Evolutionary conservation across 1,140 invertebrate species (phyloP).

Genomic region (Drosophila elegans): DNA sequence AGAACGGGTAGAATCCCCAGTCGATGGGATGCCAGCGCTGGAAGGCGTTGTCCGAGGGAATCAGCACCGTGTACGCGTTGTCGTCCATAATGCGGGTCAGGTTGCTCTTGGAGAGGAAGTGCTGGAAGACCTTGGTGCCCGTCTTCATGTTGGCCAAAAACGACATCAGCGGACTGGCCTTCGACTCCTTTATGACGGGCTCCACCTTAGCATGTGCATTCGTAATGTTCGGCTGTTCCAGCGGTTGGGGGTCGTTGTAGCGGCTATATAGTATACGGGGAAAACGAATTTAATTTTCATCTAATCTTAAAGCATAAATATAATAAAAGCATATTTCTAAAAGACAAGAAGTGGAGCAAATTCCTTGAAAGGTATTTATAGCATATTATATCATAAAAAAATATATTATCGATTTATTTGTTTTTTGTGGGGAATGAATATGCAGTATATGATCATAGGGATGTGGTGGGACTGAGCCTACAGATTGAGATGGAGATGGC

Average conservation of each 20-base stretch:
- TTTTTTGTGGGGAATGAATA: constrained; percentile 2
- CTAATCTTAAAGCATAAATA: neutral
- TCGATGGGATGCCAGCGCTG: constrained; percentile 89
- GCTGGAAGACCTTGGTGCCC: constrained; percentile 88
- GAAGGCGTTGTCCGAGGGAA: constrained; percentile 88
- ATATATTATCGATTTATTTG: neutral
- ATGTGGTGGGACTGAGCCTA: constrained; percentile 8
- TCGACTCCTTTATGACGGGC: constrained; percentile 85
- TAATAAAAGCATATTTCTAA: too few species aligned
- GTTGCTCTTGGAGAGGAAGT: constrained; percentile 87
- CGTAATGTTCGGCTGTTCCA: constrained; percentile 82
- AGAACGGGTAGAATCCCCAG: constrained; percentile 90
- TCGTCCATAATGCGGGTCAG: constrained; percentile 87
- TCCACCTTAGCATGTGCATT: constrained; percentile 83
- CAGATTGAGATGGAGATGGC: constrained; percentile 27
- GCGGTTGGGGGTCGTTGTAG: constrained; percentile 82
- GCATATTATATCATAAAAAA: neutral
- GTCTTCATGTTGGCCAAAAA: constrained; percentile 87
- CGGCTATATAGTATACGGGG: constrained; percentile 47
- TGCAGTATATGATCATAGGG: constrained; percentile 4
- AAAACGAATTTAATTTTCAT: neutral
- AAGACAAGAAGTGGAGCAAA: too few species aligned
- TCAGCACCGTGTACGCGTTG: constrained; percentile 87
- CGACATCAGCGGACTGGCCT: constrained; percentile 87
- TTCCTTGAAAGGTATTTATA: too few species aligned